Conservation (phyloP, 2,888 invertebrate species). For the Chaetogeoica ovagalla region DNA sequence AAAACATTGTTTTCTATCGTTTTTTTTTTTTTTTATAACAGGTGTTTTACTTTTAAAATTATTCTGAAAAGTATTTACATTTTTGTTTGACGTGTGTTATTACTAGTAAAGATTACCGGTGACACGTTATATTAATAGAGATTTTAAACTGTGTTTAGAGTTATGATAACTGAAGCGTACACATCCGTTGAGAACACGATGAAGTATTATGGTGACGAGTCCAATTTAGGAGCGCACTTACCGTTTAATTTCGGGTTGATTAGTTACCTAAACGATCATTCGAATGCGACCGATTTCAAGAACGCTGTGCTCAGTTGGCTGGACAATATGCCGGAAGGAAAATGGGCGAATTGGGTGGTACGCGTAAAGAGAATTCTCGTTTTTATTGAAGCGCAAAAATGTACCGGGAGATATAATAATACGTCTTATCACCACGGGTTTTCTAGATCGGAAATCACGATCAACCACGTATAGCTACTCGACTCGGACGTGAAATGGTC, state of each 20-base stretch:
- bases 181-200: slow-evolving; percentile 64
- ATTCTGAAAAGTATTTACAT: no score
- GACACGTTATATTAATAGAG: no score
- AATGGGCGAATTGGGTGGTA: slow-evolving; percentile 71
- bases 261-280: slow-evolving; percentile 61
- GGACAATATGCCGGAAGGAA: slow-evolving; percentile 65
- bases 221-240: slow-evolving; percentile 64
- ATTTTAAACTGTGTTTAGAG: slow-evolving; percentile 58
- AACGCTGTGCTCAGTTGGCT: slow-evolving; percentile 65
- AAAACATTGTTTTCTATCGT: no score
- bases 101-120: no score
- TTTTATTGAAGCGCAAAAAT: no score
- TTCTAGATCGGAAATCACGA: slow-evolving; percentile 58
- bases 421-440: background rate
- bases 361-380: no score
- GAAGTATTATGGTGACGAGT: slow-evolving; percentile 67
- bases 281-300: slow-evolving; percentile 63
- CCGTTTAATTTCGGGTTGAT: slow-evolving; percentile 71
- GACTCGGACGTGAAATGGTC: slow-evolving; percentile 59
- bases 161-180: slow-evolving; percentile 69
- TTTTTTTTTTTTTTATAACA: no score
- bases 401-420: no score
- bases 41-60: no score
- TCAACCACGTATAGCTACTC: slow-evolving; percentile 56
- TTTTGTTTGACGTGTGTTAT: no score